Percentiles rank a stretch among this genome's conserved stretches.
These are phyloP conservation scores for Phycodurus eques DNA, from an alignment of 2,113 vertebrate genomes.

Conservation along the genomic window DNA sequence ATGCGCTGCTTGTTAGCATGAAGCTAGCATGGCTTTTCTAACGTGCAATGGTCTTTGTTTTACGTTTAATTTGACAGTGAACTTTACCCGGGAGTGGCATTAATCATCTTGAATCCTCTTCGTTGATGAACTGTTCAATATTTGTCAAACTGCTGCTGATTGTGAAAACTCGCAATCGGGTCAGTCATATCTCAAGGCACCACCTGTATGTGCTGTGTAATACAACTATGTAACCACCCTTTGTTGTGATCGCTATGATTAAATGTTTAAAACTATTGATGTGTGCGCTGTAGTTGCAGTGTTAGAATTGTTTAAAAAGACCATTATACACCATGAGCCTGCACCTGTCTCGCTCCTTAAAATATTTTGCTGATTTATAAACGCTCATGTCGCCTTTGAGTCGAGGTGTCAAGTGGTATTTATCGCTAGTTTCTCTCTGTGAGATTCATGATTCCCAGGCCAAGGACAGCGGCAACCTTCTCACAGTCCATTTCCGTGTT, in stretches of 20 bases:
- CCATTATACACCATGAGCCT: conserved; percentile 54
- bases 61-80: too few relatives aligned
- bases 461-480: conserved; percentile 37
- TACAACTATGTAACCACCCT: too few relatives aligned
- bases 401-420: conserved; percentile 43
- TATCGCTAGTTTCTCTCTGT: conserved; percentile 24
- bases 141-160: neutral
- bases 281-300: neutral
- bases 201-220: too few relatives aligned
- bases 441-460: conserved; percentile 51
- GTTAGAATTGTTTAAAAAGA: neutral
- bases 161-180: too few relatives aligned
- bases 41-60: neutral
- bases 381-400: conserved; percentile 51
- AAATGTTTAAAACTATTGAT: too few relatives aligned
- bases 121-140: neutral
- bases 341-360: conserved; percentile 71
- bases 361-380: conserved; percentile 66
- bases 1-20: neutral
- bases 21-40: neutral
- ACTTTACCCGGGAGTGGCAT: neutral
- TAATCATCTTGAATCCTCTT: neutral
- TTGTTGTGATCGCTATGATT: too few relatives aligned
- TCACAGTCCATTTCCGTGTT: conserved; percentile 28
- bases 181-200: too few relatives aligned